These are phyloP conservation scores for Cryptomyrus ogoouensis DNA, from an alignment of 2,113 vertebrate genomes.

Conservation along the genomic window DNA sequence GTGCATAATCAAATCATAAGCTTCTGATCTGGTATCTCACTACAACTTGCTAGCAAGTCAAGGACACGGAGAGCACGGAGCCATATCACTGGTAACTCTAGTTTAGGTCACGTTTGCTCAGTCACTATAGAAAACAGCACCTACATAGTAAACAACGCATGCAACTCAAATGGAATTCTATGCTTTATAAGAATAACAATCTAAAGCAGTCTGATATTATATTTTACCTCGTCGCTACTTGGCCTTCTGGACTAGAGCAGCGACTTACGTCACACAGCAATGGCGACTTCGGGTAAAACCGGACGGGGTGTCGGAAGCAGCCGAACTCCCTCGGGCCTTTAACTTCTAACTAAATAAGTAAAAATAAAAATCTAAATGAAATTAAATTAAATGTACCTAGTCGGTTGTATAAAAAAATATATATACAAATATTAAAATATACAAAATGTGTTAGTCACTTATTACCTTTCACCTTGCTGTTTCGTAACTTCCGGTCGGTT, in stretches of 20 bases:
- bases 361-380: neutral
- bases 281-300: slow-evolving; percentile 8
- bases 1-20: neutral
- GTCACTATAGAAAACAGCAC: neutral
- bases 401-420: neutral
- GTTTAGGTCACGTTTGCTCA: neutral
- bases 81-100: neutral
- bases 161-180: neutral
- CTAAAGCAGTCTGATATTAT: neutral
- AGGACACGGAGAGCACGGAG: slow-evolving; percentile 2
- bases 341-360: neutral
- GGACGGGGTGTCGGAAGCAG: neutral
- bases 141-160: neutral
- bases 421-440: neutral
- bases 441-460: neutral
- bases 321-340: neutral
- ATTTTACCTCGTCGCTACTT: slow-evolving; percentile 67
- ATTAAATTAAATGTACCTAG: neutral
- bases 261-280: slow-evolving; percentile 31
- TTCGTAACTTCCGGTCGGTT: slow-evolving; percentile 4
- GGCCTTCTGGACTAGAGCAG: slow-evolving; percentile 72
- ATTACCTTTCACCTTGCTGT: slow-evolving; percentile 10
- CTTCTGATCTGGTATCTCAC: neutral
- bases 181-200: neutral
- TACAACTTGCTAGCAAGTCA: slow-evolving; percentile 15